Evolutionary conservation across 2,888 invertebrate species (phyloP).

Genomic region (Apodemia hepburni): DNA sequence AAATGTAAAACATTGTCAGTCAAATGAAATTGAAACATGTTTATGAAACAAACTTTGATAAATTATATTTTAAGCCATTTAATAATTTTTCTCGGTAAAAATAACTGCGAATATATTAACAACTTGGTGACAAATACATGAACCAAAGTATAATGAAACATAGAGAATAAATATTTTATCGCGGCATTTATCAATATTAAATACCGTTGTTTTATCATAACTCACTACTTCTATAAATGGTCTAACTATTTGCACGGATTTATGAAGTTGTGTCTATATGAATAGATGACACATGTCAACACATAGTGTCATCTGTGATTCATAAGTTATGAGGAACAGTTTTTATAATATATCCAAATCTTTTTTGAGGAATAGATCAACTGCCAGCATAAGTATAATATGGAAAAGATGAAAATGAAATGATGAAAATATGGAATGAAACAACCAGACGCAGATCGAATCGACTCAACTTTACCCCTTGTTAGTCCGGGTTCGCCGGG

Average conservation of each 20-base stretch:
- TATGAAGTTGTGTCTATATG: background rate
- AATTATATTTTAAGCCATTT: background rate
- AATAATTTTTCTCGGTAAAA: background rate
- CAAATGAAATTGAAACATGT: no score
- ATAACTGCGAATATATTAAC: background rate
- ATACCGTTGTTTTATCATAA: conserved; percentile 5
- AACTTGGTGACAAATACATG: background rate
- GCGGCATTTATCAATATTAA: conserved; percentile 9
- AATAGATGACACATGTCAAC: background rate
- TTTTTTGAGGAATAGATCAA: no score
- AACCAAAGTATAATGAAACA: background rate
- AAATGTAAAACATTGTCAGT: no score
- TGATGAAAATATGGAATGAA: no score
- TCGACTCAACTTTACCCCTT: no score
- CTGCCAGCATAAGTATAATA: no score
- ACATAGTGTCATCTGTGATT: background rate
- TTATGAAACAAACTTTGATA: background rate
- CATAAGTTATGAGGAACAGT: background rate
- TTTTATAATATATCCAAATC: no score
- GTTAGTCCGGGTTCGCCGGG: no score
- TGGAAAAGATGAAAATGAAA: no score
- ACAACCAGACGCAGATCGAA: no score
- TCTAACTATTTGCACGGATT: background rate
- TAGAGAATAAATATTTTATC: background rate
- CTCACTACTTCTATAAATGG: conserved; percentile 5